Base-by-base conservation (phyloP, 2,888 invertebrate genomes). In the Punctoribates punctum region DNA sequence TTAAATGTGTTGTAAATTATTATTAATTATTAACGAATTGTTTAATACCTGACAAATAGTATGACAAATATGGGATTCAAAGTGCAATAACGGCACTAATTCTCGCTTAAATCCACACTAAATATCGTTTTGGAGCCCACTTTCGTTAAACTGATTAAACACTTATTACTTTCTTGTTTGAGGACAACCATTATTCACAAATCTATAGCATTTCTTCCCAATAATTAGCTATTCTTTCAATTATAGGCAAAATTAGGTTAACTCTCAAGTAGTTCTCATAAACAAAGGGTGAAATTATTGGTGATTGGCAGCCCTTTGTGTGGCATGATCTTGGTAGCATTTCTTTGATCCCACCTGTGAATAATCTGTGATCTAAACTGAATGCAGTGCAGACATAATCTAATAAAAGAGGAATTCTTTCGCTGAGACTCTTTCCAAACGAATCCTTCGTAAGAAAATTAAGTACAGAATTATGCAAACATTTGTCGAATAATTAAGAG, bases 311-410 rank as follows among this genome's bases (percentile, higher is more conserved):
- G 11, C n/a, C 48, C n/a, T n/a, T 48, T 48, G 48, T 46, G 15
- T 46, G 46, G 8, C 46, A 48, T 48, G 48, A 48, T 48, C 15
- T n/a, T 48, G 15, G 15, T 48, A 15, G 5, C 11, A 11, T 48
- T 48, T 48, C 48, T 48, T 34, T 34, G 4, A 2, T 2, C 20
- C 67, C 67, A 34, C 67, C 67, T 67, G 67, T 67, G 67, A 67
- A 67, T 70, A 70, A 70, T 70, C 70, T 70, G 70, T 70, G 70
- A 70, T 70, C 42, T 60, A 65, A 70, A 42, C 23, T 38, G 46
- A 70, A 70, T 70, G 70, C 70, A 70, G 38, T 70, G 70, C 42
- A 46, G 62, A 62, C 62, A 62, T 62, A 62, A 62, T 34, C 62
- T 29, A 29, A 62, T 62, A 29, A 17, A 62, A 62, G 42, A 34